These are phyloP conservation scores for Aphidius gifuensis DNA, from an alignment of 1,140 invertebrate species.

Conservation along the genomic window DNA sequence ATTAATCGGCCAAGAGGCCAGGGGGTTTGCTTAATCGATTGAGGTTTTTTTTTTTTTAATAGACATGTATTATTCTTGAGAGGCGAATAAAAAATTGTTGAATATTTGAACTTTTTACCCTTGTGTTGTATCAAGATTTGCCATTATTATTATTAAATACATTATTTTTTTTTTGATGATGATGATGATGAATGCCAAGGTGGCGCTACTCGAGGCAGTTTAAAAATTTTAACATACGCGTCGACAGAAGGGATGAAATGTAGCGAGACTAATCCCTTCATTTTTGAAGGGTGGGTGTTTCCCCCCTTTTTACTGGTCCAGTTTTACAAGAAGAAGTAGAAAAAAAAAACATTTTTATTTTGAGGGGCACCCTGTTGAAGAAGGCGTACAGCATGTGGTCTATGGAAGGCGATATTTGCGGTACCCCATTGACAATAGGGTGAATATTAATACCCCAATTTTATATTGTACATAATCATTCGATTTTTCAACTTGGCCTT, in stretches of 20 bases:
- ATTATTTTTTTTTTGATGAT: too few relatives aligned
- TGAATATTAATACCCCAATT: too few relatives aligned
- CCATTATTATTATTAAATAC: too few relatives aligned
- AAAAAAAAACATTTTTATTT: slow-evolving; percentile 8
- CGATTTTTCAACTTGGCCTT: too few relatives aligned
- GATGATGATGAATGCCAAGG: background rate
- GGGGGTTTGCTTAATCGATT: too few relatives aligned
- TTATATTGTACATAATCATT: too few relatives aligned
- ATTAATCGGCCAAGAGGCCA: too few relatives aligned
- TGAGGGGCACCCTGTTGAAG: slow-evolving; percentile 8
- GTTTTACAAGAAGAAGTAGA: background rate
- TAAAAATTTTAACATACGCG: slow-evolving; percentile 40
- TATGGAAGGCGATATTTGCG: slow-evolving; percentile 9
- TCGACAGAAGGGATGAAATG: slow-evolving; percentile 53
- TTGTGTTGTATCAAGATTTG: too few relatives aligned
- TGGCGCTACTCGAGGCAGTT: slow-evolving; percentile 5
- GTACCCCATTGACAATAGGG: background rate
- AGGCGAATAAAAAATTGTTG: too few relatives aligned
- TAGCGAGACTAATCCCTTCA: slow-evolving; percentile 48
- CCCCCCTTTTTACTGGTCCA: background rate
- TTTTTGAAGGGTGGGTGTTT: slow-evolving; percentile 9
- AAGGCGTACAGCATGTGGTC: slow-evolving; percentile 21
- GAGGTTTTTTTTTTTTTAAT: too few relatives aligned
- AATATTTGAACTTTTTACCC: too few relatives aligned
- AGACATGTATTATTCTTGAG: too few relatives aligned